These are phyloP conservation scores for Orchesellides sinensis DNA, from an alignment of 2,888 invertebrate species.

Conservation along the genomic window DNA sequence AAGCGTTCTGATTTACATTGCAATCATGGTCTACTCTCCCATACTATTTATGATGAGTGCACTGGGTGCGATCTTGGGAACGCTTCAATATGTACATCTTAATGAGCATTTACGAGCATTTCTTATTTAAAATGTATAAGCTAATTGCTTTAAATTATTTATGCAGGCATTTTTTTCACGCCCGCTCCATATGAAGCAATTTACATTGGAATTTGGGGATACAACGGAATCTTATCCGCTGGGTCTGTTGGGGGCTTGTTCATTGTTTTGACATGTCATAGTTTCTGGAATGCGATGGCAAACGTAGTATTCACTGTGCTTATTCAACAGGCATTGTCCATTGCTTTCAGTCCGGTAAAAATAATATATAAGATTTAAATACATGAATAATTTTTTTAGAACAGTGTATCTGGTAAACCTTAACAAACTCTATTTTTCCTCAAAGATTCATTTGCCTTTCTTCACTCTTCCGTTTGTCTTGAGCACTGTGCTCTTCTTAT, in stretches of 20 bases:
- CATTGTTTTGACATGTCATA: conserved; percentile 77
- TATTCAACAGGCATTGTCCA: conserved; percentile 76
- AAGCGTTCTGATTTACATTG: conserved; percentile 77
- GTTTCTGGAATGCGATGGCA: conserved; percentile 75
- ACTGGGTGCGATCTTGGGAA: conserved; percentile 77
- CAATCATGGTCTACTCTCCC: conserved; percentile 78
- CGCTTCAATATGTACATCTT: conserved; percentile 74
- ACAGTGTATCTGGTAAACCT: neutral
- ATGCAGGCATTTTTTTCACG: conserved; percentile 67
- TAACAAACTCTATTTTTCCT: neutral
- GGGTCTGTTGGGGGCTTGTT: conserved; percentile 77
- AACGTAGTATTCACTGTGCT: conserved; percentile 77
- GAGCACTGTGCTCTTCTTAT: conserved; percentile 77
- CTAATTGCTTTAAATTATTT: no score
- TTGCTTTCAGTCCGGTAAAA: conserved; percentile 76
- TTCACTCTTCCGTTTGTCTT: conserved; percentile 77
- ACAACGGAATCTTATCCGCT: conserved; percentile 77
- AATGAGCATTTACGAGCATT: neutral
- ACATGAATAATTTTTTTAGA: neutral
- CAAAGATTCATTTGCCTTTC: conserved; percentile 75
- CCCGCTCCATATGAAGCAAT: conserved; percentile 74
- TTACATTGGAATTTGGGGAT: conserved; percentile 78
- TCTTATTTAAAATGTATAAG: neutral
- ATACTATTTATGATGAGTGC: conserved; percentile 77
- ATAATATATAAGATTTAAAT: no score